These are phyloP conservation scores for Popillia japonica DNA, from an alignment of 1,140 invertebrate genomes.

Conservation along the genomic window DNA sequence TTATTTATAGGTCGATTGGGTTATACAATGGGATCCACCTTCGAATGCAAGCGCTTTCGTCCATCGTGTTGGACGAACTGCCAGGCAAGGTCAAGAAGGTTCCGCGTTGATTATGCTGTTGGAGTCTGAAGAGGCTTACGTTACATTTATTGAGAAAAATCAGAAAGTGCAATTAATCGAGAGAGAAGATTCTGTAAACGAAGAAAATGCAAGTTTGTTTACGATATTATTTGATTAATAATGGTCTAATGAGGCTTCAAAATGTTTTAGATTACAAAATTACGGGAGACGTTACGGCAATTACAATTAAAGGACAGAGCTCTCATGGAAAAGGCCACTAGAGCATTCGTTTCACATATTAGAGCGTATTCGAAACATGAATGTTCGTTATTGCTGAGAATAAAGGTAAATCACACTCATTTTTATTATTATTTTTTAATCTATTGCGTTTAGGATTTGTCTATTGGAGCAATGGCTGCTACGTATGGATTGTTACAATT, in stretches of 20 bases:
- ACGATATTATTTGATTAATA: too few species aligned
- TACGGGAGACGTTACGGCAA: constrained; percentile 65
- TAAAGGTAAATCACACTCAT: constrained; percentile 69
- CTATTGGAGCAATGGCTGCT: constrained; percentile 85
- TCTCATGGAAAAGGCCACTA: constrained; percentile 86
- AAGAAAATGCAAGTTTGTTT: constrained; percentile 49
- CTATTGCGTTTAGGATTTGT: constrained; percentile 71
- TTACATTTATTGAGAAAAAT: constrained; percentile 91
- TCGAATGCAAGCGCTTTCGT: constrained; percentile 83
- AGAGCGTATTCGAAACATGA: constrained; percentile 96
- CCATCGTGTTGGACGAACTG: constrained; percentile 92
- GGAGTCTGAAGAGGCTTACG: constrained; percentile 88
- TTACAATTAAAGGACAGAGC: constrained; percentile 75
- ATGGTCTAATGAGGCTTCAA: too few species aligned
- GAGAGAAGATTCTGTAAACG: constrained; percentile 50
- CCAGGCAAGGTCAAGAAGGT: constrained; percentile 87
- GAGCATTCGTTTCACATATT: constrained; percentile 96
- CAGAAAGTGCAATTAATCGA: constrained; percentile 80
- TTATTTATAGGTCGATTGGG: constrained; percentile 78
- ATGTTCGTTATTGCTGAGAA: constrained; percentile 85
- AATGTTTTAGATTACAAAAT: constrained; percentile 46
- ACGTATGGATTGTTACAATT: constrained; percentile 90
- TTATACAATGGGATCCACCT: constrained; percentile 97
- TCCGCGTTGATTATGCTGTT: constrained; percentile 87
- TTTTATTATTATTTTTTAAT: constrained; percentile 40